Base-by-base conservation (phyloP, 2,888 invertebrate genomes). In the Drosophila dives region DNA sequence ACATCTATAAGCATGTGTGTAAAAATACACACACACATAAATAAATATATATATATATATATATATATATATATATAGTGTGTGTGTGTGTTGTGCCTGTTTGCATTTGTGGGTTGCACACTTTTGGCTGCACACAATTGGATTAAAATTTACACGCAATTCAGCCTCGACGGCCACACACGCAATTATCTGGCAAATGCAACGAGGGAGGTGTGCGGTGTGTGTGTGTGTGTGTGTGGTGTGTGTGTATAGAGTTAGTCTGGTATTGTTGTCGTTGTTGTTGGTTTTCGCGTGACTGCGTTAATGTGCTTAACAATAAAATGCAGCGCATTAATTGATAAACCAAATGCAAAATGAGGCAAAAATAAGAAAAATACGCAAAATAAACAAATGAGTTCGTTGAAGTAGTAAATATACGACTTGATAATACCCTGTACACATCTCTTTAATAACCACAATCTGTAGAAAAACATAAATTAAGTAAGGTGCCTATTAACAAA, bases 291-390 rank as follows among this genome's bases (percentile, higher is more conserved):
- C 84, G 81, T 79, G 86, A 89, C 72, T 89, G 87, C 86, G 87
- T 86, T 86, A 89, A 86, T 86, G 89, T 89, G 86, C 89, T 89
- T 87, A 89, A 86, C 86, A 89, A 89, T 86, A 89, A 89, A 86
- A 89, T 81, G 89, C 86, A 86, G 83, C 83, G 84, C 84, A 89
- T 88, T 88, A 86, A 88, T 88, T 85, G 85, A 85, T 85, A 85
- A 85, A 80, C 77, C 77, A 74, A 80, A 80, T 80, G 80, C 79
- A 80, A 81, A 78, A 64, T 74, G 69, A 78, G 49, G 51, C 74
- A 74, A 69, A 64, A 54, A 60, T 48, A 42, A 15, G 20, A 45
- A 48, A 34, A 38, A 40, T 26, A 49, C 17, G 29, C 59, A 55
- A 62, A 56, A 58, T 8, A 23, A 10, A 6, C 17, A 11, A 17